Evolutionary conservation across 2,797 vertebrate species (phyloP).

Genomic region (Sebastiscus tertius): DNA sequence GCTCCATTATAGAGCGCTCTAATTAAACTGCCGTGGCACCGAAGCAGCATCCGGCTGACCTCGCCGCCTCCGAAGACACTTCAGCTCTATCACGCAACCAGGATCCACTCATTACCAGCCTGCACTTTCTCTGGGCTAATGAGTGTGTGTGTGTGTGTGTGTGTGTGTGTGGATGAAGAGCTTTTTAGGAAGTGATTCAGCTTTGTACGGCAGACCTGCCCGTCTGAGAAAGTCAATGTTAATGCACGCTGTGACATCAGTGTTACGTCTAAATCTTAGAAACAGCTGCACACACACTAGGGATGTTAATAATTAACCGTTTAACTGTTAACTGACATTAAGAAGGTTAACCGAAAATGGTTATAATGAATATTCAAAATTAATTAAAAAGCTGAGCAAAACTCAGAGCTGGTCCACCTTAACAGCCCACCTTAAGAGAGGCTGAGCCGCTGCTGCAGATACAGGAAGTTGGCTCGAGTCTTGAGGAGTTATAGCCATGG

Average conservation of each 20-base stretch:
- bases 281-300: too few relatives aligned
- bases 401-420: too few relatives aligned
- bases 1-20: slow-evolving; percentile 54
- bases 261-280: not conserved
- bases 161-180: not conserved
- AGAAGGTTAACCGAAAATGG: too few relatives aligned
- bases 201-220: not conserved
- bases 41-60: slow-evolving; percentile 60
- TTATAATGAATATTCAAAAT: too few relatives aligned
- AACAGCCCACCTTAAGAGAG: too few relatives aligned
- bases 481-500: too few relatives aligned
- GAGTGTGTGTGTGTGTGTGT: not conserved
- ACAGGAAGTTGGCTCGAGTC: accelerated
- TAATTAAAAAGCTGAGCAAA: too few relatives aligned
- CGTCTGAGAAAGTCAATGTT: not conserved
- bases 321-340: too few relatives aligned
- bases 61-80: slow-evolving; percentile 46
- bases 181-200: slow-evolving; percentile 12
- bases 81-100: slow-evolving; percentile 52
- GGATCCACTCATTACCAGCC: slow-evolving; percentile 54
- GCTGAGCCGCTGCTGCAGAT: too few relatives aligned
- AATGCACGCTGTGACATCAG: not conserved
- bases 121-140: slow-evolving; percentile 38
- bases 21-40: slow-evolving; percentile 68
- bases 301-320: too few relatives aligned